Base-by-base conservation (phyloP, 2,888 invertebrate genomes). In the Clanis bilineata region DNA sequence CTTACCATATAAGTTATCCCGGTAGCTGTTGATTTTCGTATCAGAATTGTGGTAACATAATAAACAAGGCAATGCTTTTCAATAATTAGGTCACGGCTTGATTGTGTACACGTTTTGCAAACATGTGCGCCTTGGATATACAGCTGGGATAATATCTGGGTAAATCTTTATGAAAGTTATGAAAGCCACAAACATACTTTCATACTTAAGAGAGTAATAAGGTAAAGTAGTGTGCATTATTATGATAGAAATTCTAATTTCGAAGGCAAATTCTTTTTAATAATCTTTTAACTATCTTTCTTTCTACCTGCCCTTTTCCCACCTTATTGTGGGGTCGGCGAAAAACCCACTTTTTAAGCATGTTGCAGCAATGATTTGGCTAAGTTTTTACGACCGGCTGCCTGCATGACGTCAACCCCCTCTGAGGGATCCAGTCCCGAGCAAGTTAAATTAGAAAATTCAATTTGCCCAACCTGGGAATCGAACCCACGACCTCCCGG, bases 1-100 rank as follows among this genome's bases (percentile, higher is more conserved):
- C 15, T 43, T 9, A 21, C 43, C 4, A 43, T 21, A 6, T 43
- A 4, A n/a, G 45, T 47, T 23, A 25, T 7, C 6, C n/a, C 0
- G 10, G n/a, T 45, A 6, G 45, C 9, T 47, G n/a, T 25, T 47
- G 23, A 22, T 12, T 44, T 44, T 44, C 21, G 12, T 51, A 28
- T 28, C 51, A 51, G 28, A 51, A 51, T 18, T 51, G 47, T 47
- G 47, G 47, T 51, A 18, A 32, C 15, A 10, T 28, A 18, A 18
- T 28, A 32, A 51, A 51, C 51, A 51, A 51, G 51, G 21, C 51
- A 51, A 32, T 32, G 28, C 51, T 51, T 18, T 15, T 28, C 18
- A 32, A 28, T 51, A 51, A 51, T 51, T 51, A 18, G 51, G 51
- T 21, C 28, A 51, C 32, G 51, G 51, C 15, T 47, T 47, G 28